Conservation (phyloP, 2,888 invertebrate species). For the Drymonia ruficornis region DNA sequence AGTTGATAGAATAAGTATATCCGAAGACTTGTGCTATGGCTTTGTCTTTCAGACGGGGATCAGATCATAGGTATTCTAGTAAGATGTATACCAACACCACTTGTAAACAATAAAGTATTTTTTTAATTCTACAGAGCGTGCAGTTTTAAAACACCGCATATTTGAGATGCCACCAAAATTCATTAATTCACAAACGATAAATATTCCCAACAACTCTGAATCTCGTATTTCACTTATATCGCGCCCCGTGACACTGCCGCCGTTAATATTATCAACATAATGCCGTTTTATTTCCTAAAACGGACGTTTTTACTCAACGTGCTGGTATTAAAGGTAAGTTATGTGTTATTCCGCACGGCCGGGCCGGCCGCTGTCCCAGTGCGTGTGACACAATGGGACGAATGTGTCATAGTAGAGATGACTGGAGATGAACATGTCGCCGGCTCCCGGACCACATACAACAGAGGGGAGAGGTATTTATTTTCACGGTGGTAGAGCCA, state of each 20-base stretch:
- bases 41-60: no score
- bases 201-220: neutral
- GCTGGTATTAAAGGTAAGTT: constrained; percentile 22
- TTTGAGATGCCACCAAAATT: neutral
- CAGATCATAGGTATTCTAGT: no score
- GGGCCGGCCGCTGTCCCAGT: no score
- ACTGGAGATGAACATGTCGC: constrained; percentile 22
- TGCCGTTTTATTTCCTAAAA: constrained; percentile 1
- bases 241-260: constrained; percentile 2
- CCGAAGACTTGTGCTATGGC: no score
- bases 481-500: no score
- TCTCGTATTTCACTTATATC: constrained; percentile 2
- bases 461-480: neutral
- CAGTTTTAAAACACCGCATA: neutral
- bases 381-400: constrained; percentile 9
- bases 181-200: neutral
- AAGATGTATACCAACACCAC: no score
- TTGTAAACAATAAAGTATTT: neutral
- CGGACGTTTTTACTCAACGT: constrained; percentile 26
- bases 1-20: no score
- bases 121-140: neutral
- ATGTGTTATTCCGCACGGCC: constrained; percentile 19
- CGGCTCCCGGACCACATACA: constrained; percentile 12
- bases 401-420: constrained; percentile 1
- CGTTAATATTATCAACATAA: constrained; percentile 21